phyloP scores from a whole-genome alignment of 2,113 vertebrate genomes.

The Pholis gunnellus region DNA sequence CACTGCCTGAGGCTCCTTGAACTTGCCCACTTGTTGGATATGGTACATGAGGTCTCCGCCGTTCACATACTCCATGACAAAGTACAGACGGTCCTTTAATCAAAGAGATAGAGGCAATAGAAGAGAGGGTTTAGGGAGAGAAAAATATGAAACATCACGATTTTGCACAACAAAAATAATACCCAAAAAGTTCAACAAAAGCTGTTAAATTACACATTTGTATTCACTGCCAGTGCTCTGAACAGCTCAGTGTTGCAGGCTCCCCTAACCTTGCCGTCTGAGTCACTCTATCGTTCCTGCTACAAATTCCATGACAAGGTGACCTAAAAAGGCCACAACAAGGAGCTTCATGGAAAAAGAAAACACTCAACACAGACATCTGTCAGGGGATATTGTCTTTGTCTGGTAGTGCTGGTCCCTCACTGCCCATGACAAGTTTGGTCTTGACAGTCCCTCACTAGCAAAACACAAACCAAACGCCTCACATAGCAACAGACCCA shows the following conservation, averaged over 20 bases:
- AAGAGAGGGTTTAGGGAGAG: neutral
- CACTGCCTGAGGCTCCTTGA: slow-evolving; percentile 98
- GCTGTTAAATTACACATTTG: neutral
- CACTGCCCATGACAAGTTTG: slow-evolving; percentile 51
- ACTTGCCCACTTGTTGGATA: slow-evolving; percentile 97
- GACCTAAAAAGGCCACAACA: slow-evolving; percentile 65
- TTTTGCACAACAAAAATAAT: neutral
- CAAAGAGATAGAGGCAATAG: slow-evolving; percentile 2
- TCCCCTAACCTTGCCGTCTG: slow-evolving; percentile 34
- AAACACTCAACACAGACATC: slow-evolving; percentile 60
- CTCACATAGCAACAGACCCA: slow-evolving; percentile 20
- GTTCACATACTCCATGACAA: slow-evolving; percentile 97
- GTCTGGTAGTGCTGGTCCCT: slow-evolving; percentile 37
- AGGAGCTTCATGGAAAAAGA: slow-evolving; percentile 46
- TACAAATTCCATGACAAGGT: slow-evolving; percentile 64
- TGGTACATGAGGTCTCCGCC: slow-evolving; percentile 98
- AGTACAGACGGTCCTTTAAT: slow-evolving; percentile 94
- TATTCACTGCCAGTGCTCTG: neutral
- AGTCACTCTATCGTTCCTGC: slow-evolving; percentile 40
- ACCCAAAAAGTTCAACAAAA: neutral
- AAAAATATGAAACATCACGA: neutral
- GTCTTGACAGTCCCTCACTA: slow-evolving; percentile 28
- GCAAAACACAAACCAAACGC: slow-evolving; percentile 25
- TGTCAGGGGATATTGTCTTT: slow-evolving; percentile 65
- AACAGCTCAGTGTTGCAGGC: slow-evolving; percentile 2